Conservation (phyloP, 2,797 vertebrate genomes). For the Halcyon badia region DNA sequence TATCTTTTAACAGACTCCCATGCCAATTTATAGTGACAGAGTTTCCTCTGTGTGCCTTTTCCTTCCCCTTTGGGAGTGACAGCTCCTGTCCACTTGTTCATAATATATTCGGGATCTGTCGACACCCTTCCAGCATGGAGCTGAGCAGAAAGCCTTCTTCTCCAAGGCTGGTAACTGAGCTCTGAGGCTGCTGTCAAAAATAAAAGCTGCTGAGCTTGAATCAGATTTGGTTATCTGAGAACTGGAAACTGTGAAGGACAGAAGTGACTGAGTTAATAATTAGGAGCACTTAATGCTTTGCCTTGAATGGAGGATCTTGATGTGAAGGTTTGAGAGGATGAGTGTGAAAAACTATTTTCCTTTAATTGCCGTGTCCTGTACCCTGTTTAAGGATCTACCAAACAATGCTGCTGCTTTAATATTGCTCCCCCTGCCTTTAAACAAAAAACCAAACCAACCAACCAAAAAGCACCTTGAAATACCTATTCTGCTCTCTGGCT, state of each 20-base stretch:
- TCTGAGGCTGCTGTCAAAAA: slow-evolving; percentile 65
- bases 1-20: not conserved
- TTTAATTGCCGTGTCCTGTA: not conserved
- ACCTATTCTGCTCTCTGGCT: not conserved
- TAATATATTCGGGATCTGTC: slow-evolving; percentile 71
- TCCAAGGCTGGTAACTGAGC: slow-evolving; percentile 67
- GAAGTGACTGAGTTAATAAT: not conserved
- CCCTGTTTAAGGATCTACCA: not conserved
- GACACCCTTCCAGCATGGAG: slow-evolving; percentile 4
- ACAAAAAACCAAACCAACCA: no score
- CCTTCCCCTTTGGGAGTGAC: not conserved
- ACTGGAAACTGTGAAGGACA: slow-evolving; percentile 45
- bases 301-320: not conserved
- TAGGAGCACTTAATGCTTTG: not conserved
- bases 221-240: slow-evolving; percentile 67
- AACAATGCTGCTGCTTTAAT: not conserved
- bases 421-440: no score
- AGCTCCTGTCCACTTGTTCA: slow-evolving; percentile 30
- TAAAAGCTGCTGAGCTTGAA: slow-evolving; percentile 80
- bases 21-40: not conserved
- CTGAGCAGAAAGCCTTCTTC: slow-evolving; percentile 24
- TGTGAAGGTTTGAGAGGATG: not conserved
- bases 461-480: not conserved
- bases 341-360: not conserved
- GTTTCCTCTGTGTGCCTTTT: slow-evolving; percentile 3